Base-by-base conservation (phyloP, 2,113 vertebrate species). In the Hepsetus odoe region DNA sequence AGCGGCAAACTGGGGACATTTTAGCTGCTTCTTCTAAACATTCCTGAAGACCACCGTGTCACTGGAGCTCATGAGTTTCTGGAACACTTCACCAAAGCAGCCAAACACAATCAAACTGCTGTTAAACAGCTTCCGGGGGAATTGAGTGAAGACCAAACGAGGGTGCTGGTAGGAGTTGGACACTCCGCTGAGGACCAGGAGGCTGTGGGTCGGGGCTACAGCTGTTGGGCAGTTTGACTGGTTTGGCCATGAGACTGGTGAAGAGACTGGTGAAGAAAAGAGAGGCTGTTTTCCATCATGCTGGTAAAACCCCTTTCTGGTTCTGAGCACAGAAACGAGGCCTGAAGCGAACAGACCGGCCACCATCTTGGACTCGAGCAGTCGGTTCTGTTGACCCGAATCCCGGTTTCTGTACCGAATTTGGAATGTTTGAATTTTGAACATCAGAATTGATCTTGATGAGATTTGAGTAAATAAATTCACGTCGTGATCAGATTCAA, bases 51-150 rank as follows among this genome's bases (percentile, higher is more conserved):
- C 13, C 42, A 44, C 12, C 42, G 3, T 44, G 18, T 49, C 46
- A 44, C 18, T 20, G 18, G 12, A 20, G 46, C 6, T 14, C 18
- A 20, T 49, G 46, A 4, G 51, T 22, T 55, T 24, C 84, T 81
- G 71, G 78, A 72, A 26, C 40, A 56, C 62, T 44, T 69, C 44
- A 69, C n/a, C 18, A 53, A 2, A 55, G 10, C 1, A 85, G 64
- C 80, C 76, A 81, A 51, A 80, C 28, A 32, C 51, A 56, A 76
- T 13, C 62, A 76, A 56, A 67, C 46, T 33, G 46, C 42, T n/a
- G 30, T n/a, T 58, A 44, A 69, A 69, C 64, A 68, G 74, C 51
- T 42, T 58, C 44, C 68, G 55, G 61, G 35, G 35, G 38, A 46
- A 20, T 20, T 18, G 12, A 22, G 0, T 68, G 3, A 32, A n/a